These are phyloP conservation scores for Setophaga coronata DNA, from an alignment of 2,113 vertebrate genomes.

Conservation along the genomic window DNA sequence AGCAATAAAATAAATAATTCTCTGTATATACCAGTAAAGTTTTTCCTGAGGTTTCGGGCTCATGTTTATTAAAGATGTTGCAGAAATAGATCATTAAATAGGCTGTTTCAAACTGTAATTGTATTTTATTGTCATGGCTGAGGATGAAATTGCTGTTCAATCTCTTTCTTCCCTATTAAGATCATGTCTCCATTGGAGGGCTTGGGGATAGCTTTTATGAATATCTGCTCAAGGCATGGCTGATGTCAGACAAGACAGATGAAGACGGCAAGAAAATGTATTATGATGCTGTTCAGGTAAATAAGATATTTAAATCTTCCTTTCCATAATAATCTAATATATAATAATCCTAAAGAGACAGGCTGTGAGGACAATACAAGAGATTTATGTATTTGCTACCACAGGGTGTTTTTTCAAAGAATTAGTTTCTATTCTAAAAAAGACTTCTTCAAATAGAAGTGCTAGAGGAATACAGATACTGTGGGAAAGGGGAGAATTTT, in stretches of 20 bases:
- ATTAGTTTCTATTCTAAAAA: neutral
- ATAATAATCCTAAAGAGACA: conserved; percentile 10
- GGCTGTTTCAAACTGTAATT: conserved; percentile 23
- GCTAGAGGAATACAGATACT: neutral
- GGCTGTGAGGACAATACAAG: neutral
- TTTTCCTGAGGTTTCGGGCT: neutral
- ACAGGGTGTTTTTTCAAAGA: neutral
- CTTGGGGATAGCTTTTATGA: conserved; percentile 98
- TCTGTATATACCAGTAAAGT: neutral
- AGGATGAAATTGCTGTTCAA: conserved; percentile 51
- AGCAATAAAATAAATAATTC: neutral
- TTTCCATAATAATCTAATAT: conserved; percentile 39
- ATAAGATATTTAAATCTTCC: conserved; percentile 52
- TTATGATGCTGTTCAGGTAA: conserved; percentile 94
- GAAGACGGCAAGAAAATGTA: conserved; percentile 95
- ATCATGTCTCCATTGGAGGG: conserved; percentile 95
- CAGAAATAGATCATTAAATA: neutral
- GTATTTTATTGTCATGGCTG: conserved; percentile 26
- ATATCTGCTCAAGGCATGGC: conserved; percentile 97
- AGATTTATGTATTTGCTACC: neutral
- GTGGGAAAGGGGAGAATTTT: neutral
- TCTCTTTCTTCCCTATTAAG: conserved; percentile 73
- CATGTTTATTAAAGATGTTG: neutral
- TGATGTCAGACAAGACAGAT: conserved; percentile 96
- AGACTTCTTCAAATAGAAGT: neutral